Evolutionary conservation across 2,888 invertebrate species (phyloP), one percentile per base, ranked within the genome.

Genomic region (Lasioglossum oenotherae): DNA sequence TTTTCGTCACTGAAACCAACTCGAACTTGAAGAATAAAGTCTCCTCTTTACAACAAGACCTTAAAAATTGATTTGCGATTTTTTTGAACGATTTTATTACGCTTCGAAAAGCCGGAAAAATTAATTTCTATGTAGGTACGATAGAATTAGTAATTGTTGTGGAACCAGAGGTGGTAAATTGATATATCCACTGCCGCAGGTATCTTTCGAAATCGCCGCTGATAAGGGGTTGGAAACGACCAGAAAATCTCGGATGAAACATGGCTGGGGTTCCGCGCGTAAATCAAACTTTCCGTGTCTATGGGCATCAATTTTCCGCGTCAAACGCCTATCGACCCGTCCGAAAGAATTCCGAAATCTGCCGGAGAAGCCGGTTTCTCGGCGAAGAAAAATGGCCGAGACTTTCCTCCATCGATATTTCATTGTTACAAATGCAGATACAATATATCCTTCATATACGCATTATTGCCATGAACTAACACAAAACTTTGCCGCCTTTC

Each of bases 251-350:
- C n/a, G 64, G 49, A 67, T 84, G 76, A 84, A 78, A 78, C 76
- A 83, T 67, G 46, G 69, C 14, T 14, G 41, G 16, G 35, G 38
- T 69, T 60, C 16, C 49, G 27, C 46, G 67, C 78, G 69, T 78
- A 78, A 78, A 84, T 84, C 84, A 78, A 84, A 78, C 49, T 67
- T 41, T 60, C 19, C 74, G 44, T 74, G 46, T 41, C 69, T 57
- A 60, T 38, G n/a, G 77, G 23, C 67, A 60, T 53, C 41, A 38
- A 60, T 83, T 84, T 71, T 6, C 46, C 41, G 10, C 74, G 27
- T 44, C 27, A 49, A 4, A 8, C 4, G 10, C 35, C 8, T 38
- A 76, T 76, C 76, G 83, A 76, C 64, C 53, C 31, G 41, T 57
- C 31, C 8, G n/a, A 82, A 75, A 74, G 71, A 72, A 57, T 75